Conservation (phyloP, 2,888 invertebrate genomes). For the Idaea straminata region DNA sequence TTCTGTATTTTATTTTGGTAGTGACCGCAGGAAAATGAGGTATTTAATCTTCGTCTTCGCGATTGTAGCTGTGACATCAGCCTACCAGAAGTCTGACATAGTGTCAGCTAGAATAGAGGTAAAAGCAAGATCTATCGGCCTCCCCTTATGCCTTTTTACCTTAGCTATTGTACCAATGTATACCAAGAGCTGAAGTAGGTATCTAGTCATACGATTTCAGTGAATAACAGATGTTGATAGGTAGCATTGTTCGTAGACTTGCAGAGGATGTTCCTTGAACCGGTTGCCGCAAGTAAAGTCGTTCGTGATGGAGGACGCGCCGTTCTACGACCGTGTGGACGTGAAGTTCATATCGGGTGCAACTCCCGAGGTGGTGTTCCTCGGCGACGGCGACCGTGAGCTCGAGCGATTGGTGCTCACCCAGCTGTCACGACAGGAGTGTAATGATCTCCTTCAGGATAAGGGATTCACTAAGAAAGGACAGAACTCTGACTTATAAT, state of each 20-base stretch:
- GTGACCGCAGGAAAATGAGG: conserved; percentile 34
- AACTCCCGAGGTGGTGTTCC: conserved; percentile 82
- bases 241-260: conserved; percentile 76
- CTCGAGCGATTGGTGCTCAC: conserved; percentile 82
- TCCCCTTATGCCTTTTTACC: not conserved
- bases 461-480: conserved; percentile 80
- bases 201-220: not conserved
- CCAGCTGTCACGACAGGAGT: conserved; percentile 80
- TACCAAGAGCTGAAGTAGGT: too few relatives aligned
- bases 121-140: conserved; percentile 4
- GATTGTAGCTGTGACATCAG: conserved; percentile 35
- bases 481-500: conserved; percentile 51
- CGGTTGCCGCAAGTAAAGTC: conserved; percentile 83
- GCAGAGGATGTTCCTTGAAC: conserved; percentile 84
- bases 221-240: conserved; percentile 1
- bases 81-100: conserved; percentile 57
- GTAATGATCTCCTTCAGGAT: conserved; percentile 82
- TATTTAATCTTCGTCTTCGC: conserved; percentile 31
- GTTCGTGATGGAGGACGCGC: conserved; percentile 85
- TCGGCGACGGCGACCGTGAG: conserved; percentile 78
- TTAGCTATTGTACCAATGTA: not conserved
- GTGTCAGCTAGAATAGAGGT: conserved; percentile 72
- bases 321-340: conserved; percentile 79
- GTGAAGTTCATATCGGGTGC: conserved; percentile 85
- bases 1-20: not conserved